Conservation (phyloP, 64 coral and sea anemone species). For the Montipora foliosa region DNA sequence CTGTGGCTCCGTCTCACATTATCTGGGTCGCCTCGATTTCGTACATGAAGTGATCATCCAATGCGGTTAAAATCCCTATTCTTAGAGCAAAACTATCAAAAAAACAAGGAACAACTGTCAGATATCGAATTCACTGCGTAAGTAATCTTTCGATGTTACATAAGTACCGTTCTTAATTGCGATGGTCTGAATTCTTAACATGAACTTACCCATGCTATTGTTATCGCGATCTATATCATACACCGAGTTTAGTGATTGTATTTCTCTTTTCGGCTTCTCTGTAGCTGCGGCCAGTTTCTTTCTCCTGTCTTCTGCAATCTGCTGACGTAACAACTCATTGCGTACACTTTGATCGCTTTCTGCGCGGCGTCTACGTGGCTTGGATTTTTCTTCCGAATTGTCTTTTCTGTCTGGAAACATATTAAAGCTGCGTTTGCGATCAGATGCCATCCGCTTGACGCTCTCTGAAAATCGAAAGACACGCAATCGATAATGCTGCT, state of each 20-base stretch:
- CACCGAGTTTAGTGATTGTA: constrained; percentile 5
- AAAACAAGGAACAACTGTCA: too few species aligned
- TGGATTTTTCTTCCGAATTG: background rate
- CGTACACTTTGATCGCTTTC: constrained; percentile 68
- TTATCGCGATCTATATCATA: background rate
- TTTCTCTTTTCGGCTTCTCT: background rate
- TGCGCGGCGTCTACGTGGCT: constrained; percentile 52
- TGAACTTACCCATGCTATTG: background rate
- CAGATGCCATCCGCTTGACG: background rate
- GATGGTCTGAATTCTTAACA: too few species aligned
- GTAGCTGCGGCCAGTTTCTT: constrained; percentile 39
- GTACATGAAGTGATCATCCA: too few species aligned
- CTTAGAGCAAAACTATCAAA: too few species aligned
- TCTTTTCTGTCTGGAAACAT: constrained; percentile 48
- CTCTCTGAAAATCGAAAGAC: background rate
- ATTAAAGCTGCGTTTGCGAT: constrained; percentile 21
- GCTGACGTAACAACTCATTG: constrained; percentile 65
- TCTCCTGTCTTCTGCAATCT: constrained; percentile 74
- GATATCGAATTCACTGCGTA: too few species aligned
- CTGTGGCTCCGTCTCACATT: background rate
- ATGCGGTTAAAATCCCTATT: too few species aligned
- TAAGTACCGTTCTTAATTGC: too few species aligned
- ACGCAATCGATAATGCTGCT: background rate
- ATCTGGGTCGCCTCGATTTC: too few species aligned
- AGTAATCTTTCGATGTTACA: too few species aligned